Evolutionary conservation across 1,140 invertebrate genomes (phyloP), one percentile per base, ranked within the genome.

Genomic region (Trachymyrmex septentrionalis): DNA sequence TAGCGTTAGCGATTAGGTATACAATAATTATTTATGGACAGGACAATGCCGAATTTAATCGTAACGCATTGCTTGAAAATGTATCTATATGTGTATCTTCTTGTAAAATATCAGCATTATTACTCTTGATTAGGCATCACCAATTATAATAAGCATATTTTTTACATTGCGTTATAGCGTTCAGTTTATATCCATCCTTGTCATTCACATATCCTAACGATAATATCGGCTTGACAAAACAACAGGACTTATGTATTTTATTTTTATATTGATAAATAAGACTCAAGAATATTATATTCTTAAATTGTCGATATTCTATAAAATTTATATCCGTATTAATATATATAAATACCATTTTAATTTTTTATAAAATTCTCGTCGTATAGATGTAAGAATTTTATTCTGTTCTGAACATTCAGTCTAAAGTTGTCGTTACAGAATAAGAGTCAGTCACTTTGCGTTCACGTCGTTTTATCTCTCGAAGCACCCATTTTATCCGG

Each of bases 81-180:
- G 92, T 93, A 93, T 80, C 92, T 93, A 91, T 93, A 92, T 90
- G 91, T 93, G 93, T 93, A 94, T 91, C 91, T 92, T 90, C 93
- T 94, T 95, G 94, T 95, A 95, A 94, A 90, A 94, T 94, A 95
- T 94, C 92, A 94, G 92, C 90, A 94, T 94, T 92, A 94, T 86
- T 93, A 88, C 92, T 93, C 91, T 93, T 88, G 89, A 92, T 93
- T 94, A 94, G 92, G 86, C 87, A 92, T 93, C 94, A 94, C 82
- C 88, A 94, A 94, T 94, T 94, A 95, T 91, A 93, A 93, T 94
- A 94, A 94, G 94, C 92, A 94, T 95, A 94, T 95, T 94, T 94
- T 95, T 95, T 95, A 94, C 88, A 94, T 94, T 88, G 92, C 92
- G 92, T 94, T 88, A 88, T 91, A 92, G 91, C 91, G 90, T 89